phyloP scores from a whole-genome alignment of 2,113 vertebrate genomes.

The Apeltes quadracus region DNA sequence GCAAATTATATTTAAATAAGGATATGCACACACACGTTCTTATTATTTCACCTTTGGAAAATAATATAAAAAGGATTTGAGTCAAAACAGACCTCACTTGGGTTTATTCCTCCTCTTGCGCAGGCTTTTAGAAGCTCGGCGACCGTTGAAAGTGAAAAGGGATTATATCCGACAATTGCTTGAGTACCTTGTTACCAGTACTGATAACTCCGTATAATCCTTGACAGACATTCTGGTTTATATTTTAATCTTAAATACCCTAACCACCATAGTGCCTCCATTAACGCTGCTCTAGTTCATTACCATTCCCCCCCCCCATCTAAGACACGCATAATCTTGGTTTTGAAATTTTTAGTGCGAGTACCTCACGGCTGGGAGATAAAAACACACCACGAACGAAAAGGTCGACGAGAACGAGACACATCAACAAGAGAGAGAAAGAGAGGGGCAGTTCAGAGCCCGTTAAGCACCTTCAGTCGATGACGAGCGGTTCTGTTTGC shows the following conservation, averaged over 20 bases:
- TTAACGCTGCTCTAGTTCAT: slow-evolving; percentile 66
- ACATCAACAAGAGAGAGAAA: slow-evolving; percentile 2
- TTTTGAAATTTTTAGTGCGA: slow-evolving; percentile 58
- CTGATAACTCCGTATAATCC: slow-evolving; percentile 54
- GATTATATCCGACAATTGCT: slow-evolving; percentile 53
- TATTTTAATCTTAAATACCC: slow-evolving; percentile 66
- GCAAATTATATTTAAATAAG: neutral
- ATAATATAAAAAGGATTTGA: slow-evolving; percentile 42
- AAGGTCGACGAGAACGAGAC: slow-evolving; percentile 41
- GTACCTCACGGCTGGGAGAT: slow-evolving; percentile 53
- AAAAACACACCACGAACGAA: slow-evolving; percentile 44
- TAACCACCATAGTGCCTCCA: slow-evolving; percentile 42
- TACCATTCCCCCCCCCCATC: slow-evolving; percentile 60
- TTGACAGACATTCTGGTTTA: slow-evolving; percentile 50
- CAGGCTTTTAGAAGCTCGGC: slow-evolving; percentile 35
- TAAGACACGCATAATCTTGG: slow-evolving; percentile 72
- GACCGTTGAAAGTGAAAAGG: slow-evolving; percentile 46
- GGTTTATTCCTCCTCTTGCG: slow-evolving; percentile 25
- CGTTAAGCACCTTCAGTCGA: slow-evolving; percentile 43
- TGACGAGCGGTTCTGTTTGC: slow-evolving; percentile 53
- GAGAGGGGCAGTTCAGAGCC: too few species aligned
- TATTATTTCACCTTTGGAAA: slow-evolving; percentile 15
- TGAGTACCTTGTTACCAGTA: slow-evolving; percentile 30
- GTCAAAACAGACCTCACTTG: slow-evolving; percentile 36
- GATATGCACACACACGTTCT: neutral